A percentile compares a stretch with the other conserved stretches of the same genome.
Evolutionary conservation across 2,113 vertebrate species (phyloP).

Genomic region (Nyctibius bracteatus): DNA sequence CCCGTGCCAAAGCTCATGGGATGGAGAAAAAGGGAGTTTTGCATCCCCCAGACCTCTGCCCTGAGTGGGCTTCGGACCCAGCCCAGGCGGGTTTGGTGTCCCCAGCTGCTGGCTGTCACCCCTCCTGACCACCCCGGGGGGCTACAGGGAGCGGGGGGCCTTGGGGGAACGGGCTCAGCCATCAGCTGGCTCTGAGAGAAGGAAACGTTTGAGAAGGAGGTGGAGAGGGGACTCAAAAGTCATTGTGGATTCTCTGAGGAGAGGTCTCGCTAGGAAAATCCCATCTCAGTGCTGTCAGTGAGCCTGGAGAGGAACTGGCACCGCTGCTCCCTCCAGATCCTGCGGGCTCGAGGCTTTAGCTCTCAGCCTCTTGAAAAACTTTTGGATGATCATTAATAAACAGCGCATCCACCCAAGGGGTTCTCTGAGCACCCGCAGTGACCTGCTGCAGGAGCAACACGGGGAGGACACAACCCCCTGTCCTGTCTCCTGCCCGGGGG

Average conservation of each 20-base stretch:
- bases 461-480: not conserved
- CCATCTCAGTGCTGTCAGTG: not conserved
- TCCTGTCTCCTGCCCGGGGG: fast-evolving
- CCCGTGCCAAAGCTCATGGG: fast-evolving
- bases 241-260: not conserved
- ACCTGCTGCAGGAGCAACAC: not conserved
- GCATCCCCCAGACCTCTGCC: not conserved
- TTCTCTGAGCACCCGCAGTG: not conserved
- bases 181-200: not conserved
- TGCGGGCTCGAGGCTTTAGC: fast-evolving
- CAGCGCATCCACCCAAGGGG: not conserved
- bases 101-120: not conserved
- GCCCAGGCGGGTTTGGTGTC: not conserved
- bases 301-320: not conserved
- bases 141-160: fast-evolving
- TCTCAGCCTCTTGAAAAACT: slow-evolving; percentile 4
- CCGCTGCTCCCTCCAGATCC: not conserved
- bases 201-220: not conserved
- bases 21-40: not conserved
- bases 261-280: slow-evolving; percentile 3
- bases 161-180: not conserved
- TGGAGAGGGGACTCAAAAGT: not conserved
- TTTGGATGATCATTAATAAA: not conserved
- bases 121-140: not conserved
- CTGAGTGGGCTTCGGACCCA: not conserved